Conservation (phyloP, 2,797 vertebrate genomes). For the Paratrypauchen microcephalus region DNA sequence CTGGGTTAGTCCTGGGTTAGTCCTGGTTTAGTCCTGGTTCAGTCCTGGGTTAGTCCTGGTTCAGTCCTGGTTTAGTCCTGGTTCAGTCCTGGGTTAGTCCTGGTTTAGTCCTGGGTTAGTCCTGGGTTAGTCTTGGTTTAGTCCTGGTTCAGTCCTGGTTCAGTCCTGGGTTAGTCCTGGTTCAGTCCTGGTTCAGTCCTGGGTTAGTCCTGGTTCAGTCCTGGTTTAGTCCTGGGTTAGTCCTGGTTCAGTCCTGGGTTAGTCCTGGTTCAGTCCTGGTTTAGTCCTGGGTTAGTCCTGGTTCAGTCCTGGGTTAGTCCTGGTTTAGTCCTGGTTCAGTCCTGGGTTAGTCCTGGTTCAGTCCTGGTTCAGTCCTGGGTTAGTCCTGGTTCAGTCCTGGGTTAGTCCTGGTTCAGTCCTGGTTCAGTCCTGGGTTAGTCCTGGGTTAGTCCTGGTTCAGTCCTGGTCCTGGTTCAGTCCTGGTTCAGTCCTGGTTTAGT, state of each 20-base stretch:
- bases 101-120: no score
- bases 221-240: background rate
- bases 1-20: no score
- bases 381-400: background rate
- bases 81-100: background rate
- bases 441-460: background rate
- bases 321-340: background rate
- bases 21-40: no score
- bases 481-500: background rate
- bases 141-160: slow-evolving; percentile 46
- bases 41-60: background rate
- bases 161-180: no score
- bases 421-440: background rate
- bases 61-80: background rate
- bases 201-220: background rate
- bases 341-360: no score
- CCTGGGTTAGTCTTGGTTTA: no score
- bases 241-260: background rate
- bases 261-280: background rate
- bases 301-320: background rate
- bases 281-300: slow-evolving; percentile 41
- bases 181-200: no score
- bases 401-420: no score
- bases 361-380: background rate
- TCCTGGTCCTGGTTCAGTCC: no score